A percentile compares a stretch with the other conserved stretches of the same genome.
phyloP scores from a whole-genome alignment of 64 coral and sea anemone genomes.

The Montipora cactus region DNA sequence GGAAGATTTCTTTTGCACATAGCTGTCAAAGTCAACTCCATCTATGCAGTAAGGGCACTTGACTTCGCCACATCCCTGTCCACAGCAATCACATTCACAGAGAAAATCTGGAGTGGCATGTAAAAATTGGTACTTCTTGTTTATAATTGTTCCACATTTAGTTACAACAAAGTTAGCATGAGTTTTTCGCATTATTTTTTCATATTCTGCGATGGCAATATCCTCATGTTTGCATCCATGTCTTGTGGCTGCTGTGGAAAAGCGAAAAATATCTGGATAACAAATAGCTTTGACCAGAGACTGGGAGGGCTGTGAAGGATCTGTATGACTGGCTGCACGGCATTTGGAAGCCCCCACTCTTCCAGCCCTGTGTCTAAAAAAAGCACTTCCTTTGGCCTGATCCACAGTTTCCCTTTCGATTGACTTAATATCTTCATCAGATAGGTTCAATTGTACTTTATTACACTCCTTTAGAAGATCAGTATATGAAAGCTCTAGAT shows the following conservation, averaged over 20 bases:
- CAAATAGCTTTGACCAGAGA: conserved; percentile 60
- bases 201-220: conserved; percentile 10
- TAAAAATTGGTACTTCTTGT: conserved; percentile 14
- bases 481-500: background rate
- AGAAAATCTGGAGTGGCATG: conserved; percentile 68
- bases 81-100: background rate
- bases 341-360: conserved; percentile 45
- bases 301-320: conserved; percentile 44
- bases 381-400: conserved; percentile 26
- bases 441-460: background rate
- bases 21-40: conserved; percentile 12
- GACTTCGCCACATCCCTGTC: conserved; percentile 26
- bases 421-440: conserved; percentile 1
- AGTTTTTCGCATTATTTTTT: background rate
- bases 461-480: conserved; percentile 15
- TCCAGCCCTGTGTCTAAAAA: conserved; percentile 49
- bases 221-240: conserved; percentile 65
- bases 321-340: background rate
- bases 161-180: no score
- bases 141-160: background rate
- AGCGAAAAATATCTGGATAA: conserved; percentile 32
- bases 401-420: conserved; percentile 39
- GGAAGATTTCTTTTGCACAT: conserved; percentile 3
- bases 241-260: conserved; percentile 27
- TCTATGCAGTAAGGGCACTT: conserved; percentile 32